phyloP scores from a whole-genome alignment of 1,140 invertebrate genomes.

The Saccostrea echinata region DNA sequence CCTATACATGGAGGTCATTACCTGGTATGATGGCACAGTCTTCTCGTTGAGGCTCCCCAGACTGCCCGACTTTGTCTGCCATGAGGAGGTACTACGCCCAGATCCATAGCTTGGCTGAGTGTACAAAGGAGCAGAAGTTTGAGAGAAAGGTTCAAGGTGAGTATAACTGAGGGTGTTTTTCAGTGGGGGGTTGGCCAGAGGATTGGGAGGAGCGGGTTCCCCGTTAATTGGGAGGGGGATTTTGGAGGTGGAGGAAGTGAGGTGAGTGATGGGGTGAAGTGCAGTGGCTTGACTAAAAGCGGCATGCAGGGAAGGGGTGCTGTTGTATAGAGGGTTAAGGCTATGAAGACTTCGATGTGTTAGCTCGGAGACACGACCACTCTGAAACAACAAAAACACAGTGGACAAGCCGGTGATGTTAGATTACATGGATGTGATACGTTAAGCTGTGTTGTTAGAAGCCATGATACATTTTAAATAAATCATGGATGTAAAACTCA shows the following conservation, averaged over 20 bases:
- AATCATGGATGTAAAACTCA: background rate
- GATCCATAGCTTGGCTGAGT: constrained; percentile 60
- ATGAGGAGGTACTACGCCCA: constrained; percentile 45
- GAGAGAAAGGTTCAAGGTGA: constrained; percentile 49
- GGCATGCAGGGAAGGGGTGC: constrained; percentile 34
- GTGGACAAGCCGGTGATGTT: constrained; percentile 33
- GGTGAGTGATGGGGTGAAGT: constrained; percentile 35
- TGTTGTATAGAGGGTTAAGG: constrained; percentile 28
- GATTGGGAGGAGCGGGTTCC: constrained; percentile 44
- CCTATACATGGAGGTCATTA: constrained; percentile 49
- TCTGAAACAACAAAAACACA: constrained; percentile 55
- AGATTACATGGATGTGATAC: background rate
- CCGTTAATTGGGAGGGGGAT: constrained; percentile 39
- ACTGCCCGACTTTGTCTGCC: constrained; percentile 63
- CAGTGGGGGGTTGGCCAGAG: constrained; percentile 39
- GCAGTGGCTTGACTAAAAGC: background rate
- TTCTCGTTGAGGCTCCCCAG: constrained; percentile 67
- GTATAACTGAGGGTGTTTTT: constrained; percentile 53
- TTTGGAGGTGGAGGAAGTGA: constrained; percentile 45
- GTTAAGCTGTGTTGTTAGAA: constrained; percentile 17
- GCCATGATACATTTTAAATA: background rate
- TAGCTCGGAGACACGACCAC: constrained; percentile 55
- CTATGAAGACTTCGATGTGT: constrained; percentile 42
- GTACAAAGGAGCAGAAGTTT: constrained; percentile 60
- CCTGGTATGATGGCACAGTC: constrained; percentile 66